phyloP scores from a whole-genome alignment of 2,797 vertebrate genomes.

The Notolepis coatsorum region DNA sequence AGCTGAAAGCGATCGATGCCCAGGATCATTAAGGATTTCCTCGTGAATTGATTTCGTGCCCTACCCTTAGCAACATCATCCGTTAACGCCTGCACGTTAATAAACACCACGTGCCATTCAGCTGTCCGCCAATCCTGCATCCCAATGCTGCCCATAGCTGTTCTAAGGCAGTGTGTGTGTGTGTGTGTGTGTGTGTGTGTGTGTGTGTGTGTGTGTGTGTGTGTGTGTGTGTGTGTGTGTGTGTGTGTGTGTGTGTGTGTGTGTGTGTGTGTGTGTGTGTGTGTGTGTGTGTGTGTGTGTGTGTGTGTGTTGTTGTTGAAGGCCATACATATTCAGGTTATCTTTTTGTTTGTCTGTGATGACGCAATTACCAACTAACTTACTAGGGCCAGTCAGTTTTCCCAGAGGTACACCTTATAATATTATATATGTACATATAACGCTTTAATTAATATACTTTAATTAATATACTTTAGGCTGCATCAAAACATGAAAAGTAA shows the following conservation, averaged over 20 bases:
- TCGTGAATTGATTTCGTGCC: constrained; percentile 56
- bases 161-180: too few species aligned
- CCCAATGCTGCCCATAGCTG: neutral
- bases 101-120: constrained; percentile 36
- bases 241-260: neutral
- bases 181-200: neutral
- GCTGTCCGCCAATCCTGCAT: neutral
- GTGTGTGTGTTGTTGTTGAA: constrained; percentile 12
- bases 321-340: too few species aligned
- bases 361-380: constrained; percentile 40
- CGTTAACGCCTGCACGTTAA: constrained; percentile 40
- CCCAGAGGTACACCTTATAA: constrained; percentile 21
- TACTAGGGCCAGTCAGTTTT: neutral
- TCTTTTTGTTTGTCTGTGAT: too few species aligned
- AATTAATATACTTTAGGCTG: neutral
- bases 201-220: neutral
- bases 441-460: neutral
- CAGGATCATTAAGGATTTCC: constrained; percentile 38
- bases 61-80: constrained; percentile 39
- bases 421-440: too few species aligned
- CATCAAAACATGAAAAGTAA: too few species aligned
- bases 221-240: neutral
- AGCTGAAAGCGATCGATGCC: constrained; percentile 55
- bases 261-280: constrained; percentile 1
- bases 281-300: constrained; percentile 30